Evolutionary conservation across 2,888 invertebrate genomes (phyloP).

Genomic region (Ashinkailepas kermadecensis): DNA sequence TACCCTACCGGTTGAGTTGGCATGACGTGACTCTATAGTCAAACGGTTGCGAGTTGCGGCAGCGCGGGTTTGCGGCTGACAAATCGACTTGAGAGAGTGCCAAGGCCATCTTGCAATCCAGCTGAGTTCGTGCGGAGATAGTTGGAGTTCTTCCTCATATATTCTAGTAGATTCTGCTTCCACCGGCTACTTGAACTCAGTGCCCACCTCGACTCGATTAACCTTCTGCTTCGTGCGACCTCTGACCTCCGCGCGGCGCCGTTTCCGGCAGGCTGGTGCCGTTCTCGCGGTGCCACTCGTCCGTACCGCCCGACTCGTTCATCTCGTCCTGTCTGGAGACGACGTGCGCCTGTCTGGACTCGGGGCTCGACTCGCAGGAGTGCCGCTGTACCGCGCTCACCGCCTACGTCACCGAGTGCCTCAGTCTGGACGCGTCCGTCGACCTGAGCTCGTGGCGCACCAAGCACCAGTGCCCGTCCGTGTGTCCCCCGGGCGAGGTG

Average conservation of each 20-base stretch:
- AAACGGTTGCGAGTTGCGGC: no score
- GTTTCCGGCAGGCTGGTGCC: constrained; percentile 51
- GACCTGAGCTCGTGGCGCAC: constrained; percentile 51
- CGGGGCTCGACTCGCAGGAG: constrained; percentile 41
- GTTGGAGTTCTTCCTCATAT: no score
- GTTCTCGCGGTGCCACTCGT: constrained; percentile 53
- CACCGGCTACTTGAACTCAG: no score
- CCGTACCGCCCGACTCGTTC: constrained; percentile 60
- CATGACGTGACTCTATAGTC: no score
- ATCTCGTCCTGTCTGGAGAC: constrained; percentile 65
- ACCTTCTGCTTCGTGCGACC: no score
- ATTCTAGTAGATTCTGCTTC: no score
- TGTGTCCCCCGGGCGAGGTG: constrained; percentile 64
- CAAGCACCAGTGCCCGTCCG: constrained; percentile 42
- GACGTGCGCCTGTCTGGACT: constrained; percentile 60
- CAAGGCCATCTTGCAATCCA: no score
- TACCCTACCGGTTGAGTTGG: no score
- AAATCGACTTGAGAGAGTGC: no score
- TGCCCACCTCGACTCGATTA: no score
- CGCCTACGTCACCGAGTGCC: constrained; percentile 63
- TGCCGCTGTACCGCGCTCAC: constrained; percentile 65
- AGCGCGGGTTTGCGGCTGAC: no score
- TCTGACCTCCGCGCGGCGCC: constrained; percentile 25
- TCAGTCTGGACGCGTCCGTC: constrained; percentile 54
- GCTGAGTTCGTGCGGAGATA: no score